Percentiles rank a stretch among this genome's conserved stretches.
phyloP scores from a whole-genome alignment of 2,888 invertebrate species.

The Elgonia sp. region DNA sequence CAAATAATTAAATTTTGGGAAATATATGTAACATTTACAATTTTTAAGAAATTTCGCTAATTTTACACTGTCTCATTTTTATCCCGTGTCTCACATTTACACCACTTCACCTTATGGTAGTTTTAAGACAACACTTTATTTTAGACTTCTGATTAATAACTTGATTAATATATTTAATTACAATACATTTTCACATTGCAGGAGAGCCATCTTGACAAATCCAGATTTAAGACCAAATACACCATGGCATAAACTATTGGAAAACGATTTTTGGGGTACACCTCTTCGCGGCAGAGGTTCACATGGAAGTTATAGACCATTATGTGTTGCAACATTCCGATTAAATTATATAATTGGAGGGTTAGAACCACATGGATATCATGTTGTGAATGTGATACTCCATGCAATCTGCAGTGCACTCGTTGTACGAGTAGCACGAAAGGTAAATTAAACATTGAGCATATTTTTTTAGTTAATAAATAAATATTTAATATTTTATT shows the following conservation, averaged over 20 bases:
- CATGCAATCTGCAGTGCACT: slow-evolving; percentile 95
- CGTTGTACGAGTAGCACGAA: slow-evolving; percentile 92
- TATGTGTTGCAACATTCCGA: slow-evolving; percentile 96
- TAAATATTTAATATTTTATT: no score
- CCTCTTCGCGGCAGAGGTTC: slow-evolving; percentile 96
- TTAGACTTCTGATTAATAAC: no score
- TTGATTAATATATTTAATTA: no score
- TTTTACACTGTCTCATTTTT: no score
- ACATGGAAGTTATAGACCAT: slow-evolving; percentile 98
- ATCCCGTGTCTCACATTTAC: no score
- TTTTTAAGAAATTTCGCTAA: no score
- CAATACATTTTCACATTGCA: slow-evolving; percentile 85
- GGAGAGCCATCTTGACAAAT: slow-evolving; percentile 98
- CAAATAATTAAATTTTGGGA: no score
- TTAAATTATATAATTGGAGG: slow-evolving; percentile 93
- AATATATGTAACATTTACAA: no score
- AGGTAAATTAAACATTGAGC: no score
- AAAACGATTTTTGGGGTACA: slow-evolving; percentile 99
- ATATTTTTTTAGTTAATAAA: no score
- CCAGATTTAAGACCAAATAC: slow-evolving; percentile 96
- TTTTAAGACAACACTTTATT: no score
- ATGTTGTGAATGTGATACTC: slow-evolving; percentile 94
- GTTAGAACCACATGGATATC: slow-evolving; percentile 94
- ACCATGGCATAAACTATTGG: slow-evolving; percentile 93
- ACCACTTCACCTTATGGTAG: no score